phyloP scores from a whole-genome alignment of 2,797 vertebrate species.

The Eutrigla gurnardus region DNA sequence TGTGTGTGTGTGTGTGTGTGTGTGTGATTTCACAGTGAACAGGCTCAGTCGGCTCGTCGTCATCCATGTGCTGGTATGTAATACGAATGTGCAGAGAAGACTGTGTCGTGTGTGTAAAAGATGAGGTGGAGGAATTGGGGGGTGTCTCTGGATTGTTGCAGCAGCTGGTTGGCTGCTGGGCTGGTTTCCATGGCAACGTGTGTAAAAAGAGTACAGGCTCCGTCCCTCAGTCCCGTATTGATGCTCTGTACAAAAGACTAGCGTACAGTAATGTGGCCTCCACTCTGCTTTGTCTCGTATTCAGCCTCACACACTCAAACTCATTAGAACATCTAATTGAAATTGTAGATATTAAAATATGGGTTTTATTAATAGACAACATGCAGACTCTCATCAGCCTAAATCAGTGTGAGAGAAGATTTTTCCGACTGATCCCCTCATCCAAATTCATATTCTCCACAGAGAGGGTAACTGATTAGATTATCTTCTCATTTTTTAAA shows the following conservation, averaged over 20 bases:
- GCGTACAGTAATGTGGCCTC: conserved; percentile 48
- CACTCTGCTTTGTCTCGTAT: conserved; percentile 17
- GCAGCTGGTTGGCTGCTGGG: conserved; percentile 82
- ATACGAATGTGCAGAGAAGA: conserved; percentile 50
- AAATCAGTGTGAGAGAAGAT: background rate
- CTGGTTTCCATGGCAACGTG: conserved; percentile 80
- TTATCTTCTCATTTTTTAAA: background rate
- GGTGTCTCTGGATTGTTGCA: conserved; percentile 53
- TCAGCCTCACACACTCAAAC: conserved; percentile 9
- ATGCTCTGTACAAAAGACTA: conserved; percentile 72
- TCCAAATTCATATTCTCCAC: conserved; percentile 36
- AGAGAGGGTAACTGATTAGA: conserved; percentile 21
- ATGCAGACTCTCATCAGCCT: background rate
- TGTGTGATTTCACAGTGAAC: conserved; percentile 30
- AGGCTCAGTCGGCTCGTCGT: conserved; percentile 38
- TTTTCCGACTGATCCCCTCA: background rate
- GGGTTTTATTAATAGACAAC: conserved; percentile 22
- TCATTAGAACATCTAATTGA: background rate
- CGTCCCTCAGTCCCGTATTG: conserved; percentile 70
- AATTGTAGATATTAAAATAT: conserved; percentile 19
- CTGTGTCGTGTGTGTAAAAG: conserved; percentile 37
- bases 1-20: no score
- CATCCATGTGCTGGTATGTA: conserved; percentile 68
- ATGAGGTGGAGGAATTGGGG: conserved; percentile 22
- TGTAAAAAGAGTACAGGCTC: conserved; percentile 66